Percentiles rank a stretch among this genome's conserved stretches.
These are phyloP conservation scores for Toxotes lorentzi DNA, from an alignment of 2,797 vertebrate genomes.

Conservation along the genomic window DNA sequence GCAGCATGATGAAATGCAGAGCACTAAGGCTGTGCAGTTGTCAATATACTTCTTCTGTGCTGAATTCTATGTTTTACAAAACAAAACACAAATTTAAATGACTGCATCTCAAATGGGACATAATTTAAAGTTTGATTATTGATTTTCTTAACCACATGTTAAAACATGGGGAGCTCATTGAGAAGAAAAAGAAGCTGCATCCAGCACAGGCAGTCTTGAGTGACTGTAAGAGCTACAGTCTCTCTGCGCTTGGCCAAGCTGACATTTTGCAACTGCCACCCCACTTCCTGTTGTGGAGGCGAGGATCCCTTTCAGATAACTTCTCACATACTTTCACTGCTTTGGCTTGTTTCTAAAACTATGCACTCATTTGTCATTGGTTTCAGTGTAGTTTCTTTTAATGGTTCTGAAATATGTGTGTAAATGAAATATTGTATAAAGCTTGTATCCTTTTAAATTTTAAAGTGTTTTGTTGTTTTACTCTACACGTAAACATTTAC, in stretches of 20 bases:
- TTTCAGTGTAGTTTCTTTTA: neutral
- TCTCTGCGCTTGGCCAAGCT: slow-evolving; percentile 48
- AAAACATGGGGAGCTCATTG: neutral
- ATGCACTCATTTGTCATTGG: neutral
- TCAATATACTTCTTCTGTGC: too few species aligned
- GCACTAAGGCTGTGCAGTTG: too few species aligned
- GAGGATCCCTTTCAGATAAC: slow-evolving; percentile 39
- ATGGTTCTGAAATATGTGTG: neutral
- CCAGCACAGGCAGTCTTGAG: slow-evolving; percentile 30
- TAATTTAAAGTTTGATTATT: too few species aligned
- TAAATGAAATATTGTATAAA: slow-evolving; percentile 12
- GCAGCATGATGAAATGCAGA: too few species aligned
- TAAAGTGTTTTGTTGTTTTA: neutral
- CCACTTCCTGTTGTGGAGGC: slow-evolving; percentile 80
- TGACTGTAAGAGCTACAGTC: slow-evolving; percentile 37
- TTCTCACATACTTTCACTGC: slow-evolving; percentile 45
- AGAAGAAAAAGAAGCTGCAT: neutral
- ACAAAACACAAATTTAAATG: too few species aligned
- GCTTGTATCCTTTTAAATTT: neutral
- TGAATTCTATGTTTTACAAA: too few species aligned
- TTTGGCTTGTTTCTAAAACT: slow-evolving; percentile 31
- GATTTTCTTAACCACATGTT: slow-evolving; percentile 6
- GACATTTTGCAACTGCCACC: slow-evolving; percentile 75
- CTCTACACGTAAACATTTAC: neutral
- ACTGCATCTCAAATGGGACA: too few species aligned